phyloP scores from a whole-genome alignment of 2,113 vertebrate genomes.

The Lepidothrix coronata region DNA sequence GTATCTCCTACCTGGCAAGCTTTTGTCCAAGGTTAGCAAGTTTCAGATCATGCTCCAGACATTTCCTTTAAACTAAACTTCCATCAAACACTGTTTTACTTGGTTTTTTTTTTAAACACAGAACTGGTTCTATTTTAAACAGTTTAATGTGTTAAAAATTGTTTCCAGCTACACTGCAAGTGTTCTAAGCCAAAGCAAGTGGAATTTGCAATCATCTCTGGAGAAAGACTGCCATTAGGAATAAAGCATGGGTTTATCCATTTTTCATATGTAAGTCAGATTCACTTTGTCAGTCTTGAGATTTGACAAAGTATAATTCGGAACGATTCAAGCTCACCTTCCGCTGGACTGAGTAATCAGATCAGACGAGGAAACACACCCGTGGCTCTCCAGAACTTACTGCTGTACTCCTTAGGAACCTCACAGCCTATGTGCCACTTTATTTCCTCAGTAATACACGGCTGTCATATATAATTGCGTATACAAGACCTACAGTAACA shows the following conservation, averaged over 20 bases:
- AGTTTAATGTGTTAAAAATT: not conserved
- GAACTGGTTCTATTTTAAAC: not conserved
- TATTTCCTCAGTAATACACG: not conserved
- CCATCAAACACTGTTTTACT: not conserved
- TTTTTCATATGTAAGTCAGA: conserved; percentile 59
- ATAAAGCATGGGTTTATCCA: conserved; percentile 39
- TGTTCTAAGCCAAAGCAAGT: conserved; percentile 5
- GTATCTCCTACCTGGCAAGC: not conserved
- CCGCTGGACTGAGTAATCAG: conserved; percentile 34
- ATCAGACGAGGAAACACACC: not conserved
- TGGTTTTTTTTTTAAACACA: not conserved
- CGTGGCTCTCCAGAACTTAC: not conserved
- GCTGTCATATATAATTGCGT: not conserved
- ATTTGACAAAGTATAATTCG: conserved; percentile 52
- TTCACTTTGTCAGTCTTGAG: conserved; percentile 45
- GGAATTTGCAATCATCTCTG: not conserved
- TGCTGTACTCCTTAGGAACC: not conserved
- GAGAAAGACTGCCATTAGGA: conserved; percentile 44
- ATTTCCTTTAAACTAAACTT: not conserved
- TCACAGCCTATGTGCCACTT: not conserved
- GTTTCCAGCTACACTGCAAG: not conserved
- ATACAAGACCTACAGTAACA: not conserved
- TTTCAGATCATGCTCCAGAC: not conserved
- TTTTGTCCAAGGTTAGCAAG: not conserved
- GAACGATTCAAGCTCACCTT: conserved; percentile 43